Evolutionary conservation across 1,140 invertebrate species (phyloP), one percentile per base, ranked within the genome.

Genomic region (Parasteatoda tepidariorum): DNA sequence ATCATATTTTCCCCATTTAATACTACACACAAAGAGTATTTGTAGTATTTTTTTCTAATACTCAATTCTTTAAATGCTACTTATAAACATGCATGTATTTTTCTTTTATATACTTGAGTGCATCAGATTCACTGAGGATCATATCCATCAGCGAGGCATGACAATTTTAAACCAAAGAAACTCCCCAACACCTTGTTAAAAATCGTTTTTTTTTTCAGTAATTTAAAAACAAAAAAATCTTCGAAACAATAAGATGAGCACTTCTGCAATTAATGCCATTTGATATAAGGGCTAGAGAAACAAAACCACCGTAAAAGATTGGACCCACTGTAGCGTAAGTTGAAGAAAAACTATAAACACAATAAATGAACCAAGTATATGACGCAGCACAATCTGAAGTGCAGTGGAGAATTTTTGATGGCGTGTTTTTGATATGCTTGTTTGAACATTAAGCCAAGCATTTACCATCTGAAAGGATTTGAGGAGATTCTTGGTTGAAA

Each of bases 231-330:
- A 7, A n/a, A n/a, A 18, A 48, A 48, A 7, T 48, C 41, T 18
- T 9, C 9, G 18, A 22, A 54, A 71, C 68, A 55, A 71, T 71
- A 71, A 71, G 22, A 38, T 68, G 11, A 24, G 33, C 68, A 55
- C 68, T 71, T 71, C 15, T 54, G 41, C 48, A 71, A 71, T 71
- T 71, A 71, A 71, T 71, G 48, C 28, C 26, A 55, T 57, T 71
- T 71, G 68, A 71, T 71, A 26, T 54, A 31, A 22, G 30, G 61
- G 13, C n/a, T 48, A 57, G 15, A 31, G 68, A 57, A 71, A 71
- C 18, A 71, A 71, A 59, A 59, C 38, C 24, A 59, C n/a, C n/a
- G 57, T n/a, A 26, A 59, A 48, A 71, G 18, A 64, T 64, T 26
- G 38, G 18, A 48, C 9, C 33, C 61, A 9, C 15, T 31, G 13